Percentiles rank a stretch among this genome's conserved stretches.
phyloP scores from a whole-genome alignment of 2,797 vertebrate genomes.

The Australoheros facetus region DNA sequence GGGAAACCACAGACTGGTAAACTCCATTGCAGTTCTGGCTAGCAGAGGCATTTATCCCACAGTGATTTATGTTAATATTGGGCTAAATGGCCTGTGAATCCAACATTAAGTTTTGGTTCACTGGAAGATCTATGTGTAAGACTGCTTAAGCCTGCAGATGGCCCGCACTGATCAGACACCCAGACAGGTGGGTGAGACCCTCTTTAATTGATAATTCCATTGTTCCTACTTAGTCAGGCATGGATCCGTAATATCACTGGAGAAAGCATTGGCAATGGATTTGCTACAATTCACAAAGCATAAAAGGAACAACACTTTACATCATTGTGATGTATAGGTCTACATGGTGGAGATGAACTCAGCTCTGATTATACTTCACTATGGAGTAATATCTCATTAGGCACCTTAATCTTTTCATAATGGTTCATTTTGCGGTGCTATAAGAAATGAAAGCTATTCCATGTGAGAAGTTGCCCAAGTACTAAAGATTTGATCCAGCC shows the following conservation, averaged over 20 bases:
- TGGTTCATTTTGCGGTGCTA: background rate
- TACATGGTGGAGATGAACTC: slow-evolving; percentile 22
- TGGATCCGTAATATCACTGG: slow-evolving; percentile 44
- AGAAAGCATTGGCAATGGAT: slow-evolving; percentile 34
- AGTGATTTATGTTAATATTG: slow-evolving; percentile 72
- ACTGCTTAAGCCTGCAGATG: slow-evolving; percentile 55
- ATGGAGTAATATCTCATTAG: slow-evolving; percentile 19
- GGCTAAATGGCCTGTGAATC: slow-evolving; percentile 76
- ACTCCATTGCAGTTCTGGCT: slow-evolving; percentile 20
- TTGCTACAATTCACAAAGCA: slow-evolving; percentile 56
- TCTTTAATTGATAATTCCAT: slow-evolving; percentile 68
- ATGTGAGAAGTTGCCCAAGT: background rate
- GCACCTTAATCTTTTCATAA: background rate
- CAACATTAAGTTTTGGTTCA: slow-evolving; percentile 70
- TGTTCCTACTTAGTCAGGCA: slow-evolving; percentile 66
- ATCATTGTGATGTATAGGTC: slow-evolving; percentile 46
- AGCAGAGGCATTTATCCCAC: slow-evolving; percentile 55
- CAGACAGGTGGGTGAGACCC: slow-evolving; percentile 62
- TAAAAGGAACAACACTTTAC: slow-evolving; percentile 41
- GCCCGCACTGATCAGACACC: slow-evolving; percentile 42
- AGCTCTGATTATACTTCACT: slow-evolving; percentile 36
- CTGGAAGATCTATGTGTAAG: slow-evolving; percentile 66
- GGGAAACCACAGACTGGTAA: slow-evolving; percentile 27
- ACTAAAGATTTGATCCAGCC: background rate
- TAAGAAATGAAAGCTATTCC: background rate